Conservation (phyloP, 2,113 vertebrate genomes). For the Rhinopomastus cyanomelas region DNA sequence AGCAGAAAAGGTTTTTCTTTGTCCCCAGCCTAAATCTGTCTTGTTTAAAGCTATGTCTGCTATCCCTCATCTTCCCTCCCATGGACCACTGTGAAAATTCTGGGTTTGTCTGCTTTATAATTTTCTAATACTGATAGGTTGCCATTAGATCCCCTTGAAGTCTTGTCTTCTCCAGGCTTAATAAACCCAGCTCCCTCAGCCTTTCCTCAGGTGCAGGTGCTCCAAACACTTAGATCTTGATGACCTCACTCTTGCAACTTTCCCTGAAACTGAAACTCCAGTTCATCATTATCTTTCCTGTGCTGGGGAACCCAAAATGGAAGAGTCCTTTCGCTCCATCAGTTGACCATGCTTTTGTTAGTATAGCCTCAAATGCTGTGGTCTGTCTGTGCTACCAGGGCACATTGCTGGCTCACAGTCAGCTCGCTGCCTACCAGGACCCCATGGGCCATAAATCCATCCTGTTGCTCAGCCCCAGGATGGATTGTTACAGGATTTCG, state of each 20-base stretch:
- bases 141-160: background rate
- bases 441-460: too few species aligned
- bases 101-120: background rate
- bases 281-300: background rate
- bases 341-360: background rate
- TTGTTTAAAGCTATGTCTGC: background rate
- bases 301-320: background rate
- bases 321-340: background rate
- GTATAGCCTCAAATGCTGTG: background rate
- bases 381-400: background rate
- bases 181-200: background rate
- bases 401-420: rapidly evolving
- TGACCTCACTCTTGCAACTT: background rate
- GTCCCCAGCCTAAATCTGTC: background rate
- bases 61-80: background rate
- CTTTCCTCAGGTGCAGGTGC: background rate
- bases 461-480: too few species aligned
- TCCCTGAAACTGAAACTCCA: background rate
- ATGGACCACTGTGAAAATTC: background rate
- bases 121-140: background rate
- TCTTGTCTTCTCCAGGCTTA: background rate
- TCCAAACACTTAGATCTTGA: background rate
- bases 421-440: rapidly evolving
- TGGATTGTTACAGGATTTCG: background rate
- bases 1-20: background rate